These are phyloP conservation scores for Heliconius erato DNA, from an alignment of 2,888 invertebrate species.

Conservation along the genomic window DNA sequence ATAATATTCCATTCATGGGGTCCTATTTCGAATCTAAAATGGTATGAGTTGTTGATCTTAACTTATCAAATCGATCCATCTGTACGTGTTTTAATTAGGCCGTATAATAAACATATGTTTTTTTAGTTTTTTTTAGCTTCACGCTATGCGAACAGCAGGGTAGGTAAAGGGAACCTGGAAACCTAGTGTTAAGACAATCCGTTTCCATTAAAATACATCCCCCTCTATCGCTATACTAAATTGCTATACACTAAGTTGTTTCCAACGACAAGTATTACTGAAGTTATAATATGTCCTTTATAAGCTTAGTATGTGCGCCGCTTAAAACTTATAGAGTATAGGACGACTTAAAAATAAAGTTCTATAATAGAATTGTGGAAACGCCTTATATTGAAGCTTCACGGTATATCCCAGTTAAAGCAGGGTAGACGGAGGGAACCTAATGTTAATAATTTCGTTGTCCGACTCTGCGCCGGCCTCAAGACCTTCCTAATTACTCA, in stretches of 20 bases:
- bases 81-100: too few species aligned
- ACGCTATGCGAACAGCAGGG: too few species aligned
- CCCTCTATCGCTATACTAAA: too few species aligned
- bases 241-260: neutral
- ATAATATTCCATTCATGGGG: too few species aligned
- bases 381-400: neutral
- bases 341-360: neutral
- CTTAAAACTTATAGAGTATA: neutral
- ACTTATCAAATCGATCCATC: too few species aligned
- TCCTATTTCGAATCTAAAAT: too few species aligned
- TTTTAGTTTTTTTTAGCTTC: too few species aligned
- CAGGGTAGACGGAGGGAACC: neutral
- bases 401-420: neutral
- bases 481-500: too few species aligned
- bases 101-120: too few species aligned
- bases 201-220: neutral
- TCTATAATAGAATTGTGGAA: neutral
- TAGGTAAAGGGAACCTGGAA: too few species aligned
- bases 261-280: slow-evolving; percentile 9
- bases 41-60: too few species aligned
- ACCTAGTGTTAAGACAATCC: neutral
- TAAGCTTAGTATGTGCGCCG: slow-evolving; percentile 9
- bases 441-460: neutral
- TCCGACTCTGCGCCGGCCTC: neutral
- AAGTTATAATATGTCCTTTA: neutral